Conservation (phyloP, 2,113 vertebrate genomes). For the Phrynocephalus versicolor region DNA sequence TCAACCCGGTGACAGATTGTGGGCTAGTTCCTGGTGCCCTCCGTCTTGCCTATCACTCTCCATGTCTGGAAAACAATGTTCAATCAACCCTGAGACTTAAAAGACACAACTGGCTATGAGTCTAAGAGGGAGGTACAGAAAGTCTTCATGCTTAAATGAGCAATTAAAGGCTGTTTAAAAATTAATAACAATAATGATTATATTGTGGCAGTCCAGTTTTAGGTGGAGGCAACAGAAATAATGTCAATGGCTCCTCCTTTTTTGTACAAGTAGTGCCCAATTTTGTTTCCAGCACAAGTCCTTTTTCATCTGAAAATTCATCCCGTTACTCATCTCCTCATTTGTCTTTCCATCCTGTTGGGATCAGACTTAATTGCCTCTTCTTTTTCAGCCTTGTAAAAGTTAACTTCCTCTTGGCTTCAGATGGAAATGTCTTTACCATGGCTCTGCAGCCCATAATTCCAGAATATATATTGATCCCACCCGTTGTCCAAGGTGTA, state of each 20-base stretch:
- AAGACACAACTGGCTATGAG: too few relatives aligned
- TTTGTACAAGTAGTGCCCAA: neutral
- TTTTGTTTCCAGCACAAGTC: constrained; percentile 2
- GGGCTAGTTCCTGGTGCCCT: too few relatives aligned
- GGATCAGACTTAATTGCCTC: constrained; percentile 67
- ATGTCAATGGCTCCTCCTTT: neutral
- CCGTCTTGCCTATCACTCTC: too few relatives aligned
- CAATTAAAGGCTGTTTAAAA: too few relatives aligned
- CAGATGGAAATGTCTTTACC: constrained; percentile 59
- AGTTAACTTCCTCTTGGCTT: constrained; percentile 53
- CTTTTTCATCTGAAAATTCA: constrained; percentile 35
- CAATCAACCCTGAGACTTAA: too few relatives aligned
- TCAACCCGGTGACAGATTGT: too few relatives aligned
- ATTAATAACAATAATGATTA: too few relatives aligned
- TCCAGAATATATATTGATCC: constrained; percentile 55
- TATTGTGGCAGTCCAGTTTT: too few relatives aligned
- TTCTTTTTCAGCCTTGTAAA: constrained; percentile 59
- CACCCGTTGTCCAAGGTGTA: constrained; percentile 50
- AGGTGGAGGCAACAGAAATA: neutral
- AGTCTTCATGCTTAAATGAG: too few relatives aligned
- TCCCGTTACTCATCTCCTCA: constrained; percentile 49
- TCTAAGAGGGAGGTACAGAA: too few relatives aligned
- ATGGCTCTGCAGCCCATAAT: constrained; percentile 58
- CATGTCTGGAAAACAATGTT: too few relatives aligned
- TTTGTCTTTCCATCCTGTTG: constrained; percentile 59